Evolutionary conservation across 2,888 invertebrate genomes (phyloP).

Genomic region (Cataglyphis albicans): DNA sequence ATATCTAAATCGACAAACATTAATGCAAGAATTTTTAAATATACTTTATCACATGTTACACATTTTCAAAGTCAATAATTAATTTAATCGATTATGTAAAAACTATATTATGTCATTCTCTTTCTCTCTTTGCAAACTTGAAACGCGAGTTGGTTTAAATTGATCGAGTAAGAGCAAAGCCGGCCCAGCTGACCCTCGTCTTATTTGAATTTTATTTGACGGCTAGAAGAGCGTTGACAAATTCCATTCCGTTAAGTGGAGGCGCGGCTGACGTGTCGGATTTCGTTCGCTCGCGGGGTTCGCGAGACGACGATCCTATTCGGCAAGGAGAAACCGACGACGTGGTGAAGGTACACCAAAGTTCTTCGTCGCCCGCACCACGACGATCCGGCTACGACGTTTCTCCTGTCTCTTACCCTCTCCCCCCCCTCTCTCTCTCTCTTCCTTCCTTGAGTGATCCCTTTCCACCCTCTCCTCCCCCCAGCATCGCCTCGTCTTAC

Average conservation of each 20-base stretch:
- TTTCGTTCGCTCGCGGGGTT: slow-evolving; percentile 74
- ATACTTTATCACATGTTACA: neutral
- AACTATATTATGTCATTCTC: neutral
- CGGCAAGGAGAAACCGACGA: slow-evolving; percentile 69
- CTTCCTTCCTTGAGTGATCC: neutral
- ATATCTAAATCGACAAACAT: neutral
- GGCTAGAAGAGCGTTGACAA: slow-evolving; percentile 77
- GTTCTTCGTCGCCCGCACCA: slow-evolving; percentile 48
- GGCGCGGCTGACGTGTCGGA: slow-evolving; percentile 74
- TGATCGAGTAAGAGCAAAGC: slow-evolving; percentile 34
- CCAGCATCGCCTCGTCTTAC: slow-evolving; percentile 60
- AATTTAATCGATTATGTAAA: neutral
- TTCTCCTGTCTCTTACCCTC: neutral
- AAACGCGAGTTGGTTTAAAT: slow-evolving; percentile 43
- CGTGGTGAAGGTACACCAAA: slow-evolving; percentile 69
- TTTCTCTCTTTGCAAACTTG: neutral
- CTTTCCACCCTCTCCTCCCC: slow-evolving; percentile 51
- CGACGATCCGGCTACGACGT: slow-evolving; percentile 28
- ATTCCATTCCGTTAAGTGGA: slow-evolving; percentile 81
- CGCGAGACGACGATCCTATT: slow-evolving; percentile 64
- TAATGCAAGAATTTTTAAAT: neutral
- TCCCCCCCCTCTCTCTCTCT: neutral
- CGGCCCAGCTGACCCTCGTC: slow-evolving; percentile 66
- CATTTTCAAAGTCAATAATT: neutral
- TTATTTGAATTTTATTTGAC: slow-evolving; percentile 81